Evolutionary conservation across 2,113 vertebrate genomes (phyloP).

Genomic region (Ophthalmolycus amberensis): DNA sequence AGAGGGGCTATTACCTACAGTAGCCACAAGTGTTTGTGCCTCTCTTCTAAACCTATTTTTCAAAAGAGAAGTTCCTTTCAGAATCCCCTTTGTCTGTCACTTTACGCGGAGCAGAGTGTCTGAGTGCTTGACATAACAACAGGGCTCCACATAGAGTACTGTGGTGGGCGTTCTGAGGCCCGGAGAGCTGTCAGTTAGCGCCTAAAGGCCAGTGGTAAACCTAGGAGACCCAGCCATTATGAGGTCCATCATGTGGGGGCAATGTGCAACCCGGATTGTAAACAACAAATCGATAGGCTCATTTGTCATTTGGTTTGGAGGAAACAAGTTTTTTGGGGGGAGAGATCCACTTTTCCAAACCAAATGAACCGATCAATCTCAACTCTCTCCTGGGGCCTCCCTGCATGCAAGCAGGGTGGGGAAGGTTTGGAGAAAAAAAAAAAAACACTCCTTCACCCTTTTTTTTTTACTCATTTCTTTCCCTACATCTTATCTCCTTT

Average conservation of each 20-base stretch:
- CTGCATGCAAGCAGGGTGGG: conserved; percentile 31
- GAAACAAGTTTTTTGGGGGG: conserved; percentile 79
- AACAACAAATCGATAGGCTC: conserved; percentile 85
- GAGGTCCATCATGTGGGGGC: conserved; percentile 77
- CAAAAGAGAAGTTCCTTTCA: background rate
- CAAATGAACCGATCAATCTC: conserved; percentile 85
- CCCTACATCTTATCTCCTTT: conserved; percentile 48
- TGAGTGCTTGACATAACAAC: conserved; percentile 34
- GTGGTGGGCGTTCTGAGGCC: background rate
- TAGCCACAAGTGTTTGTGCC: conserved; percentile 11
- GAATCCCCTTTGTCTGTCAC: conserved; percentile 26
- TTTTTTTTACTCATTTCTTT: conserved; percentile 48
- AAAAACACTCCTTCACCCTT: conserved; percentile 24
- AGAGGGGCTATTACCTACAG: background rate
- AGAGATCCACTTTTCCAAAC: conserved; percentile 82
- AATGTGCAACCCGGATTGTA: conserved; percentile 68
- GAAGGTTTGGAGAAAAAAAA: background rate
- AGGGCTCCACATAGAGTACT: background rate
- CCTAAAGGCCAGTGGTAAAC: conserved; percentile 35
- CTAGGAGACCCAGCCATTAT: conserved; percentile 72
- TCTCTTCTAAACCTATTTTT: background rate
- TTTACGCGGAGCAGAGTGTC: background rate
- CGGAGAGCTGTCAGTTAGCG: conserved; percentile 55
- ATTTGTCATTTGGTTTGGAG: conserved; percentile 83
- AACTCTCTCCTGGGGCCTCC: conserved; percentile 61